Evolutionary conservation across 2,113 vertebrate species (phyloP).

Genomic region (Spheniscus mendiculus): DNA sequence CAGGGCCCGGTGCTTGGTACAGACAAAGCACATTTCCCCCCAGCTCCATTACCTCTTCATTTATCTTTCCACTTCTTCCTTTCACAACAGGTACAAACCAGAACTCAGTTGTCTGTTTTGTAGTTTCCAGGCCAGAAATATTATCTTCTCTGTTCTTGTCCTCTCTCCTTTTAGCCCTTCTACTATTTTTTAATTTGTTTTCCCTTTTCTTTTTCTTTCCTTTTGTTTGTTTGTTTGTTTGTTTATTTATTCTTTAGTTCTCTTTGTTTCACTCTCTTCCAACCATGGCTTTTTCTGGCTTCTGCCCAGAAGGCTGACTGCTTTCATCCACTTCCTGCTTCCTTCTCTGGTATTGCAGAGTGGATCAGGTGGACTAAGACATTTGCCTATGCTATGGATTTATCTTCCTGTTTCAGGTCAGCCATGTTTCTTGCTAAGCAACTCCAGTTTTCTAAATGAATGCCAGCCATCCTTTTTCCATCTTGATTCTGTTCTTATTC

Average conservation of each 20-base stretch:
- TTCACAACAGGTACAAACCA: background rate
- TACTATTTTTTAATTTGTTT: background rate
- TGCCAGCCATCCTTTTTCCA: background rate
- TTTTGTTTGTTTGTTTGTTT: background rate
- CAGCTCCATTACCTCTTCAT: background rate
- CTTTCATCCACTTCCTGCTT: background rate
- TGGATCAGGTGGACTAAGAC: background rate
- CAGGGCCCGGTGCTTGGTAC: background rate
- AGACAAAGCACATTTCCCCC: background rate
- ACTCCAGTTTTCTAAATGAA: background rate
- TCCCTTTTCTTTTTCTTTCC: fast-evolving
- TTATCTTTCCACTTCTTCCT: background rate
- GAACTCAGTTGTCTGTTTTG: background rate
- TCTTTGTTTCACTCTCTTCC: background rate
- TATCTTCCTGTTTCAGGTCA: background rate
- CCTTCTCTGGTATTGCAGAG: background rate
- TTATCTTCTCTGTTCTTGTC: background rate
- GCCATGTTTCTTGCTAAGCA: background rate
- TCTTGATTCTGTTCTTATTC: background rate
- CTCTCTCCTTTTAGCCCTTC: background rate
- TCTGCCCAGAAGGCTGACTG: background rate
- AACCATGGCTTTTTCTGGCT: background rate
- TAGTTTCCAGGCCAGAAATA: background rate
- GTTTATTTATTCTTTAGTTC: background rate
- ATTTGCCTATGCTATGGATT: background rate